phyloP scores from a whole-genome alignment of 2,113 vertebrate genomes.

The Anas platyrhynchos region DNA sequence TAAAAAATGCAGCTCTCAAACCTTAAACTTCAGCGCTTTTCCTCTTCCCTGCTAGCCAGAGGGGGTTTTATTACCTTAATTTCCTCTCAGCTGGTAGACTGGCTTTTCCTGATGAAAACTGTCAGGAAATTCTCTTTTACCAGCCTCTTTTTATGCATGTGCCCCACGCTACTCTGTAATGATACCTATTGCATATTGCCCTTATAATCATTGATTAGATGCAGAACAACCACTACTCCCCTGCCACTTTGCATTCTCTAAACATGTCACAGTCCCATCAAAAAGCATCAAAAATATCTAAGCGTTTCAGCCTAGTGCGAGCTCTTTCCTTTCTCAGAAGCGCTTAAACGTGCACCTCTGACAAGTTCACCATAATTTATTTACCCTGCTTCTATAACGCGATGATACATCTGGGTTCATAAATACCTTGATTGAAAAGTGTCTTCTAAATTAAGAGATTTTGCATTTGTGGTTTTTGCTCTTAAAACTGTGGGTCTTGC shows the following conservation, averaged over 20 bases:
- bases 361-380: background rate
- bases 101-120: background rate
- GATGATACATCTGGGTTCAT: background rate
- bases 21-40: background rate
- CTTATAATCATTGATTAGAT: background rate
- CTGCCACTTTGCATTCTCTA: background rate
- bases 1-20: background rate
- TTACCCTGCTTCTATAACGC: background rate
- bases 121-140: background rate
- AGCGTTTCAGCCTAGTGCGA: background rate
- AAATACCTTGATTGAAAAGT: conserved; percentile 17
- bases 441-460: background rate
- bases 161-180: background rate
- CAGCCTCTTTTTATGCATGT: background rate
- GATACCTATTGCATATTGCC: background rate
- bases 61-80: background rate
- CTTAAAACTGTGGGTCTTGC: background rate
- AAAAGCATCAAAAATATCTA: background rate
- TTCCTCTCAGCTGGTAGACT: background rate
- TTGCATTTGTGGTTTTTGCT: background rate
- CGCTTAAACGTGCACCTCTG: background rate
- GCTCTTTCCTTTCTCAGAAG: background rate
- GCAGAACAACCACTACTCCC: background rate
- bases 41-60: background rate
- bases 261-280: background rate